Conservation (phyloP, 2,113 vertebrate genomes). For the Cyanoramphus novaezelandiae region DNA sequence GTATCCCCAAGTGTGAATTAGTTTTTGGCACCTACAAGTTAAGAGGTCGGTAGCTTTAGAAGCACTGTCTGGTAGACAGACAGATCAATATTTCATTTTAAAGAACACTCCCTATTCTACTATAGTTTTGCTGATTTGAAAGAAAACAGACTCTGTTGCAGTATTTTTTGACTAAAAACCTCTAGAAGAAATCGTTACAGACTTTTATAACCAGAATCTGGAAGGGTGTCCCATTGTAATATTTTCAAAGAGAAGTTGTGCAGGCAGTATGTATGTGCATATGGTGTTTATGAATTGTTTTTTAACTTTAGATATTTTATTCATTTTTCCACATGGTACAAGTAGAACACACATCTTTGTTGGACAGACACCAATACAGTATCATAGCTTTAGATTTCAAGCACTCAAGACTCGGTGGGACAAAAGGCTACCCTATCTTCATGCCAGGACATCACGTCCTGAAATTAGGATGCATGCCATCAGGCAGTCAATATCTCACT, state of each 20-base stretch:
- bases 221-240: conserved; percentile 65
- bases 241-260: conserved; percentile 72
- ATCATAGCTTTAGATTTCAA: conserved; percentile 64
- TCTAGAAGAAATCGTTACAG: conserved; percentile 45
- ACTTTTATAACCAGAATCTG: conserved; percentile 58
- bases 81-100: conserved; percentile 24
- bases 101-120: background rate
- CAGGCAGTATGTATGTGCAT: conserved; percentile 72
- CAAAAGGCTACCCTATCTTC: conserved; percentile 53
- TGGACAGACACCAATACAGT: conserved; percentile 71
- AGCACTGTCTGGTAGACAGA: background rate
- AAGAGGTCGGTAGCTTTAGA: background rate
- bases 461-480: conserved; percentile 38
- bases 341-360: conserved; percentile 73
- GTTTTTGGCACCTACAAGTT: conserved; percentile 9
- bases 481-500: conserved; percentile 25
- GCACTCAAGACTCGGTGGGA: conserved; percentile 45
- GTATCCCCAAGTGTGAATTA: conserved; percentile 22
- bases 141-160: conserved; percentile 53
- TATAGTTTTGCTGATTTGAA: background rate
- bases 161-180: conserved; percentile 49
- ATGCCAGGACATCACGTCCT: conserved; percentile 29
- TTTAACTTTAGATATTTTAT: conserved; percentile 76
- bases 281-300: conserved; percentile 78
- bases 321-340: conserved; percentile 76